Conservation (phyloP, 2,888 invertebrate species). For the Cosmia trapezina region DNA sequence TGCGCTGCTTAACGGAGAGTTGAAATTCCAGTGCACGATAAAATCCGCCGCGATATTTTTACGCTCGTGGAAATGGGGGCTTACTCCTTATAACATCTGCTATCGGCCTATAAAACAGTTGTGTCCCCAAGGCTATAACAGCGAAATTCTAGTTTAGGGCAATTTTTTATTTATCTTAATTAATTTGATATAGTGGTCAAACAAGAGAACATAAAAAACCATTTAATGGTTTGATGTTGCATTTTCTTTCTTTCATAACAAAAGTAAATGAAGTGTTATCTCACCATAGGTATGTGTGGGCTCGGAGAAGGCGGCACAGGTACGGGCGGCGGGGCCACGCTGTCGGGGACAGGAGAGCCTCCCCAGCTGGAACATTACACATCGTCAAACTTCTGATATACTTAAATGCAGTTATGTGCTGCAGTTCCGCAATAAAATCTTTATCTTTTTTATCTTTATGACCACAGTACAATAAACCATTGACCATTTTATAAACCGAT, state of each 20-base stretch:
- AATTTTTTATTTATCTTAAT: not conserved
- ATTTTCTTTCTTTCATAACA: no score
- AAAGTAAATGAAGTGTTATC: no score
- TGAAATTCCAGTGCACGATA: no score
- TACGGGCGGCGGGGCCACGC: slow-evolving; percentile 71
- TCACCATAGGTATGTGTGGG: slow-evolving; percentile 83
- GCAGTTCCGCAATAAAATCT: no score
- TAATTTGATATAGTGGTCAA: not conserved
- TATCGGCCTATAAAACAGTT: not conserved
- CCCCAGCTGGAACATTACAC: slow-evolving; percentile 87
- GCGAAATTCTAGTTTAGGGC: not conserved
- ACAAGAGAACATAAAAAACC: not conserved
- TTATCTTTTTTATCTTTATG: no score
- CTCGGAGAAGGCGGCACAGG: slow-evolving; percentile 80
- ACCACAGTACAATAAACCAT: not conserved
- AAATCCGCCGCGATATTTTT: no score
- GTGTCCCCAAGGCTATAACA: not conserved
- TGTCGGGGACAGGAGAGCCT: slow-evolving; percentile 88
- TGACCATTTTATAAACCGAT: not conserved
- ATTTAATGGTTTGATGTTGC: no score
- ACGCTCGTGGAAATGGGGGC: no score
- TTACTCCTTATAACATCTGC: no score
- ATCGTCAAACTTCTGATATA: not conserved
- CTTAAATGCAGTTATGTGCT: not conserved
- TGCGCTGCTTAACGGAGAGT: no score